phyloP scores from a whole-genome alignment of 2,797 vertebrate genomes.

The Bradypodion pumilum region DNA sequence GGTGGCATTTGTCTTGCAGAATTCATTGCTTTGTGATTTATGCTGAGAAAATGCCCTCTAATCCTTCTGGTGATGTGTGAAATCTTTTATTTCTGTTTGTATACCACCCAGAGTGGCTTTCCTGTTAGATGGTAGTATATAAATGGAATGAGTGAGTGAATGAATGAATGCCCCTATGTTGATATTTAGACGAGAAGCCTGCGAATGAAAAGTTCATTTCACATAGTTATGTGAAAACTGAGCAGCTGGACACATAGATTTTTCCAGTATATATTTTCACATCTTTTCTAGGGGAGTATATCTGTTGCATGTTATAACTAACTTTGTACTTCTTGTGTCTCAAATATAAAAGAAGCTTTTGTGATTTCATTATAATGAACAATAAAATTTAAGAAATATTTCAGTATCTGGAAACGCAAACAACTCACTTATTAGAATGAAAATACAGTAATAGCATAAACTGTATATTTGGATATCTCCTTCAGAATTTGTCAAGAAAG shows the following conservation, averaged over 20 bases:
- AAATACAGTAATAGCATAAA: neutral
- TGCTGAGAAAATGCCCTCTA: neutral
- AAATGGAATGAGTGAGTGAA: too few species aligned
- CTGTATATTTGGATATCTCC: neutral
- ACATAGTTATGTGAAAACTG: too few species aligned
- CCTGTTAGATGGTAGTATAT: too few species aligned
- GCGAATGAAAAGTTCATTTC: too few species aligned
- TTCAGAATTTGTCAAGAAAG: constrained; percentile 7
- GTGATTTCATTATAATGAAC: neutral
- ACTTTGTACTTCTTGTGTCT: neutral
- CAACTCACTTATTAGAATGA: neutral
- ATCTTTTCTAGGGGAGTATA: too few species aligned
- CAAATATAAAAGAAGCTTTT: neutral
- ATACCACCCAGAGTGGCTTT: too few species aligned
- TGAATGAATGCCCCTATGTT: too few species aligned
- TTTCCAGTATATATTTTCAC: too few species aligned
- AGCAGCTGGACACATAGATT: too few species aligned
- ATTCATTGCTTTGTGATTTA: too few species aligned
- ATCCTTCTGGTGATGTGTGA: neutral
- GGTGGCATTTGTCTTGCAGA: neutral
- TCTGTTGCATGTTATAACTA: too few species aligned
- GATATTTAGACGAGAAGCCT: too few species aligned
- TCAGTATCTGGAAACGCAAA: neutral
- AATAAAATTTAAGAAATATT: neutral
- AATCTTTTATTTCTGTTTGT: neutral